phyloP scores from a whole-genome alignment of 2,113 vertebrate genomes.

The Budorcas taxicolor region DNA sequence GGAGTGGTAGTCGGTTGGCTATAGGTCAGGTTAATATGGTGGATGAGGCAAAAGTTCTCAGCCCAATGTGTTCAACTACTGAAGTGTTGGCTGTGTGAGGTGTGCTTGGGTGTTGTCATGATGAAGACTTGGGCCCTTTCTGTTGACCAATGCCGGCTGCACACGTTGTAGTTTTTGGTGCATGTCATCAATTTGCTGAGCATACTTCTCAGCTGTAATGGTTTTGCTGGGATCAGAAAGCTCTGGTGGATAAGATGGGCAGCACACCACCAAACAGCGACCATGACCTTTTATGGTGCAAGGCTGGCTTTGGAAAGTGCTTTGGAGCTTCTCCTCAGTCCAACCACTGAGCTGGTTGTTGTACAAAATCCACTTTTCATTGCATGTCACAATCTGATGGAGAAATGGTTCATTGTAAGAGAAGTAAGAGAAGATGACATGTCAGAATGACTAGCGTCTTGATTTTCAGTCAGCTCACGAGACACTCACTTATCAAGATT shows the following conservation, averaged over 20 bases:
- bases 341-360: background rate
- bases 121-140: background rate
- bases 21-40: background rate
- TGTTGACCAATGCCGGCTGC: background rate
- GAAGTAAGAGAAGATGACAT: background rate
- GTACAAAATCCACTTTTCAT: background rate
- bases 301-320: background rate
- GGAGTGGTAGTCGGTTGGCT: background rate
- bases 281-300: background rate
- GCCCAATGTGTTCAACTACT: background rate
- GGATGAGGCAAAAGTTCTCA: background rate
- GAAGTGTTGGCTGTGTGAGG: background rate
- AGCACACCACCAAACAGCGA: background rate
- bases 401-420: background rate
- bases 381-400: background rate
- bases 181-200: background rate
- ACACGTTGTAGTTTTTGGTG: rapidly evolving
- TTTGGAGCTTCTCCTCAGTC: rapidly evolving
- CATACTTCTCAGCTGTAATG: background rate
- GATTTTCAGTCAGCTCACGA: background rate
- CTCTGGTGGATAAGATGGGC: background rate
- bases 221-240: background rate
- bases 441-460: background rate
- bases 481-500: background rate
- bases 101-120: background rate